Evolutionary conservation across 2,113 vertebrate genomes (phyloP).

Genomic region (Electrona antarctica): DNA sequence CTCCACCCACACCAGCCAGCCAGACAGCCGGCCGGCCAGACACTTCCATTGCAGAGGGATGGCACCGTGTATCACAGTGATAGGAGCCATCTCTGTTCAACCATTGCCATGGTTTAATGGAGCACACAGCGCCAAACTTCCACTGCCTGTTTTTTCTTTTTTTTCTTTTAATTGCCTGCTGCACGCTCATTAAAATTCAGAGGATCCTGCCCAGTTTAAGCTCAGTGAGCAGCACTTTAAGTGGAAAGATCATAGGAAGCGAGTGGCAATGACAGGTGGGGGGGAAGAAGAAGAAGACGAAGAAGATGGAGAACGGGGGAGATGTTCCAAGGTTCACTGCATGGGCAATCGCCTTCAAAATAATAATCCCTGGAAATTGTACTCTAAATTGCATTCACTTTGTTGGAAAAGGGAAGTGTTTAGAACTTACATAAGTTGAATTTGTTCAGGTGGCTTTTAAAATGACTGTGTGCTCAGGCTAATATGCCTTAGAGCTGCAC

Average conservation of each 20-base stretch:
- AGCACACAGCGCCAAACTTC: constrained; percentile 66
- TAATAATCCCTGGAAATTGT: constrained; percentile 22
- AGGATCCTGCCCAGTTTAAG: constrained; percentile 57
- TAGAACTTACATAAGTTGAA: constrained; percentile 6
- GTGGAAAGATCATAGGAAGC: constrained; percentile 47
- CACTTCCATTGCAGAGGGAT: neutral
- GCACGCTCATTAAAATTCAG: constrained; percentile 67
- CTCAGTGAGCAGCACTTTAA: constrained; percentile 53
- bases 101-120: constrained; percentile 64
- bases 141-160: constrained; percentile 9
- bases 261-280: constrained; percentile 42
- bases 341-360: constrained; percentile 7
- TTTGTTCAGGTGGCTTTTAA: constrained; percentile 33
- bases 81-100: constrained; percentile 43
- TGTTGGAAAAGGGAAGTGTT: constrained; percentile 14
- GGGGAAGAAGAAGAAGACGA: constrained; percentile 25
- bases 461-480: neutral
- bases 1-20: constrained; percentile 30
- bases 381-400: constrained; percentile 14
- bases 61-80: constrained; percentile 27
- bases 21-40: constrained; percentile 8
- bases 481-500: neutral
- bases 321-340: constrained; percentile 7
- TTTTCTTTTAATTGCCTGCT: constrained; percentile 76
- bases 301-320: constrained; percentile 12